Evolutionary conservation across 2,888 invertebrate species (phyloP), one percentile per base, ranked within the genome.

Genomic region (Protophormia terraenovae): DNA sequence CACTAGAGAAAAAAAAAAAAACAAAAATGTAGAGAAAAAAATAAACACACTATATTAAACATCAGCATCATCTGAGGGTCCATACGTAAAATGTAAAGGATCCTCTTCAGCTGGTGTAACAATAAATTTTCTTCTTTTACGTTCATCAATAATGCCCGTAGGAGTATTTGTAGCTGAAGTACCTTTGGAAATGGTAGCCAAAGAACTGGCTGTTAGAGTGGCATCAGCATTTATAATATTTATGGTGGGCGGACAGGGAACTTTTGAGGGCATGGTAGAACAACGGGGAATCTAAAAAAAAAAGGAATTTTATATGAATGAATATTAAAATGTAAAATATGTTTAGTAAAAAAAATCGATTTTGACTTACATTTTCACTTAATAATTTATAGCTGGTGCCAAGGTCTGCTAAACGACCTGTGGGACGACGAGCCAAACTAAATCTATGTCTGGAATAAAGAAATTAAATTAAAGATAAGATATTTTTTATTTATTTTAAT

Each of bases 221-320:
- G 50, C 64, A 69, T 76, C 55, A 0, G 76, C 53, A 41, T 82
- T 58, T 16, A 75, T 53, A 16, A 80, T 19, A 35, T 58, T 83
- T 24, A 86, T 50, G 3, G 71, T 41, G 22, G 82, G n/a, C n/a
- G n/a, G 71, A 12, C 53, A 27, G 12, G 58, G n/a, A 8, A 76
- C 84, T 87, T 87, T 88, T 4, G 77, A 78, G 0, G 90, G 88
- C 89, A 90, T 88, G 16, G 88, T 90, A 19, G 87, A 79, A 50
- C 88, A 87, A 0, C 90, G 89, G 7, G 87, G 86, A 8, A 85
- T 53, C 87, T 88, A 47, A 38, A 80, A 2, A 5, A 4, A 38
- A 12, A n/a, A 32, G 14, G 6, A 19, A 3, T 35, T 24, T 7
- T 16, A 14, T n/a, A n/a, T 16, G 16, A 12, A 41, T n/a, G n/a